A percentile compares a stretch with the other conserved stretches of the same genome.
These are phyloP conservation scores for Rhagophthalmus giganteus DNA, from an alignment of 2,888 invertebrate genomes.

Conservation along the genomic window DNA sequence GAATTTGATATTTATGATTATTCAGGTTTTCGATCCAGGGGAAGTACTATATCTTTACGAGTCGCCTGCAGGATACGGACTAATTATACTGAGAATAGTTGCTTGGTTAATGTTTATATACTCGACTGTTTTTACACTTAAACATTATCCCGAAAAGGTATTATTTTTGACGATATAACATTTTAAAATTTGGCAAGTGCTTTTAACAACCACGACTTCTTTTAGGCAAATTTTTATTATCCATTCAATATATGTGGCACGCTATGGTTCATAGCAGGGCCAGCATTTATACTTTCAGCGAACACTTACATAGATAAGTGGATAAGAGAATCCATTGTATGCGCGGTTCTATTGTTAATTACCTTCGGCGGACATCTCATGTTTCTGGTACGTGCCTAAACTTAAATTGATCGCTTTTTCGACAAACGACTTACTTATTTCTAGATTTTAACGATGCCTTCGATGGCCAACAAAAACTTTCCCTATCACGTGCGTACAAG, in stretches of 20 bases:
- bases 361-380: constrained; percentile 66
- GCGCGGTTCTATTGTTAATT: constrained; percentile 65
- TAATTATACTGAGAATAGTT: constrained; percentile 72
- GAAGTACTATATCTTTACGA: constrained; percentile 88
- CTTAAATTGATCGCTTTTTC: not conserved
- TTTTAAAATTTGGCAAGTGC: too few relatives aligned
- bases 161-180: too few relatives aligned
- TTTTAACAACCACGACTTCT: too few relatives aligned
- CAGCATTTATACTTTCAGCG: constrained; percentile 75
- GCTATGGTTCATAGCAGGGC: constrained; percentile 84
- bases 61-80: constrained; percentile 84
- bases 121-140: constrained; percentile 70
- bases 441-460: constrained; percentile 80
- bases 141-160: constrained; percentile 81
- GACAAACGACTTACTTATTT: constrained; percentile 37
- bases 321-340: constrained; percentile 75
- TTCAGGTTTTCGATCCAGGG: constrained; percentile 86
- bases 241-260: constrained; percentile 82
- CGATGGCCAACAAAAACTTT: constrained; percentile 84
- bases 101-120: constrained; percentile 84
- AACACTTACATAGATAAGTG: constrained; percentile 81
- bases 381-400: constrained; percentile 62
- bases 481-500: constrained; percentile 89
- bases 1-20: not conserved
- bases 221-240: constrained; percentile 74